These are phyloP conservation scores for Todiramphus saurophagus DNA, from an alignment of 2,113 vertebrate species.

Conservation along the genomic window DNA sequence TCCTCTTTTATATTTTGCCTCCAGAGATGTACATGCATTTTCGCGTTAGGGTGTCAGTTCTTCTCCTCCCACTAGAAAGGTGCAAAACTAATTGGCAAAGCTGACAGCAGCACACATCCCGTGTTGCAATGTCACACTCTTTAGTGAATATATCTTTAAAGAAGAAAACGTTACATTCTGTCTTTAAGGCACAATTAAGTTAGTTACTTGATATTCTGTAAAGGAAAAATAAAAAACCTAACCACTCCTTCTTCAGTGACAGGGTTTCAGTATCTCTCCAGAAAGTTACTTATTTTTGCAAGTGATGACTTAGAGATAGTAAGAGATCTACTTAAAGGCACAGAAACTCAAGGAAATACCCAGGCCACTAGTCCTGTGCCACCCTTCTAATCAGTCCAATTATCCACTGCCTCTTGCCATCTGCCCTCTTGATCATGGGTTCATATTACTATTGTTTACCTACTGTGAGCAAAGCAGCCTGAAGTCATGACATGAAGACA, in stretches of 20 bases:
- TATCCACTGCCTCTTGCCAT: not conserved
- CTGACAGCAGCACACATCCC: not conserved
- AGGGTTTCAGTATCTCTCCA: not conserved
- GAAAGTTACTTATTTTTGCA: not conserved
- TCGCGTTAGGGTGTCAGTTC: not conserved
- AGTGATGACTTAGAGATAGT: not conserved
- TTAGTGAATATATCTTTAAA: not conserved
- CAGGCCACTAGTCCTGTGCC: not conserved
- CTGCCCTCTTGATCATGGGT: not conserved
- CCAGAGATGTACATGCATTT: not conserved
- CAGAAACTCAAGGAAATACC: not conserved
- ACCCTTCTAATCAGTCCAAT: not conserved
- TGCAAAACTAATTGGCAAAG: conserved; percentile 20
- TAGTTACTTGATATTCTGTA: not conserved
- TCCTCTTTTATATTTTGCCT: not conserved
- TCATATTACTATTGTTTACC: not conserved
- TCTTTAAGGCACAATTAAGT: not conserved
- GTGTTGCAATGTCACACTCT: not conserved
- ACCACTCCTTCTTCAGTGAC: not conserved
- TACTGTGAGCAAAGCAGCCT: not conserved
- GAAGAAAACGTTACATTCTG: not conserved
- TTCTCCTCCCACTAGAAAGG: not conserved
- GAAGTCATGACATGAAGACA: not conserved
- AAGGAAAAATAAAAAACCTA: not conserved
- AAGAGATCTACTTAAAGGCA: not conserved